phyloP scores from a whole-genome alignment of 1,140 invertebrate genomes.

The Callitettix versicolor region DNA sequence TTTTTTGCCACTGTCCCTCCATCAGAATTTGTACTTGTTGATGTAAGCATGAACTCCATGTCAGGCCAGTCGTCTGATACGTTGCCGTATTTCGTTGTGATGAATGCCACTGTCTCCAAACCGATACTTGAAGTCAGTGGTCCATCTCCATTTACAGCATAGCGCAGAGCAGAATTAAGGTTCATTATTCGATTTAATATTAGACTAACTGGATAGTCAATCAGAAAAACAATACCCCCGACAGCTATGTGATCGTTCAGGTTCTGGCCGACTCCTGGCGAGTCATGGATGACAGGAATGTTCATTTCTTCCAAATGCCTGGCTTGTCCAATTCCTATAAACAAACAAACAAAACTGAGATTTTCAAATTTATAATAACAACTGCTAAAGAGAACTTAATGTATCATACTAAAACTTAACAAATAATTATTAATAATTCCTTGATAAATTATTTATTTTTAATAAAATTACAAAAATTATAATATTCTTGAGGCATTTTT shows the following conservation, averaged over 20 bases:
- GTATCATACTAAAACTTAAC: no score
- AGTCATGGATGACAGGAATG: slow-evolving; percentile 30
- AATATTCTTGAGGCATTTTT: no score
- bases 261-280: slow-evolving; percentile 70
- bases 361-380: no score
- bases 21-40: slow-evolving; percentile 66
- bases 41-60: slow-evolving; percentile 79
- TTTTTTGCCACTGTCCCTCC: slow-evolving; percentile 54
- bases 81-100: slow-evolving; percentile 78
- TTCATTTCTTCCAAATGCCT: slow-evolving; percentile 47
- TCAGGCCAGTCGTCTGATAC: slow-evolving; percentile 77
- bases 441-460: no score
- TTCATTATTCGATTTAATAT: slow-evolving; percentile 66
- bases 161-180: slow-evolving; percentile 60
- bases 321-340: slow-evolving; percentile 54
- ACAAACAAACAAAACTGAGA: no score
- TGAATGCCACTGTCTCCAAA: slow-evolving; percentile 72
- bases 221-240: slow-evolving; percentile 62
- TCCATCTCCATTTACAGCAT: slow-evolving; percentile 66
- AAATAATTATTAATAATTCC: no score
- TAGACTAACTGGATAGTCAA: slow-evolving; percentile 68
- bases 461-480: no score
- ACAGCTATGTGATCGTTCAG: slow-evolving; percentile 75
- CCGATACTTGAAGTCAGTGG: slow-evolving; percentile 73
- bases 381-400: no score